Base-by-base conservation (phyloP, 1,140 invertebrate genomes). In the Ips typographus region DNA sequence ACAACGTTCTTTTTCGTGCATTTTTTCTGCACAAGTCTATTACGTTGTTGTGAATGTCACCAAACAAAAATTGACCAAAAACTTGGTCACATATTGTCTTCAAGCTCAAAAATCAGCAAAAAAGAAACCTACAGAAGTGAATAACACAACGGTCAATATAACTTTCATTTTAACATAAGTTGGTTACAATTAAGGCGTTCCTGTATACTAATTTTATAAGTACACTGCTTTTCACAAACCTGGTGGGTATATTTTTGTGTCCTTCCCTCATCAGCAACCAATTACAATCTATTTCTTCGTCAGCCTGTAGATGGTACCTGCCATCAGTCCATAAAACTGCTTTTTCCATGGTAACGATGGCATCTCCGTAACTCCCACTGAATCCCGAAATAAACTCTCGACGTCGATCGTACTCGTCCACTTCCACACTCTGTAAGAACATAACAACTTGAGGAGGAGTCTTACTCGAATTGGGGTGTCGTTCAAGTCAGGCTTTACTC, bases 321-420 rank as follows among this genome's bases (percentile, higher is more conserved):
- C 92, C 89, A 78, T 98, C 92, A 1, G 94, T 94, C 96, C 95
- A 98, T 36, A 98, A 75, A 1, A 91, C 88, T 0, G 94, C 93
- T 39, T 86, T 86, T n/a, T 83, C 81, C 52, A 82, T 75, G 0
- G 92, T 94, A 2, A 98, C 84, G 1, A 96, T 85, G 1, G 90
- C 94, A 1, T 89, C 88, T 1, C 90, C 94, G 47, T 89, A 87
- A 22, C 88, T 89, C 1, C 96, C 96, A 62, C 87, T 89, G 81
- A 96, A 98, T 2, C 94, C 94, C 58, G 91, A 91, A 3, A 98
- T 85, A 80, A 90, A 98, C 68, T 88, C 83, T 71, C 93, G 81
- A 57, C 95, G 84, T 77, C 89, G 85, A 80, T 98, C 95, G 68
- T 88, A 88, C 1, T 86, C 82, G 1, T 90, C 87, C 2, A 89